A percentile compares a stretch with the other conserved stretches of the same genome.
phyloP scores from a whole-genome alignment of 2,888 invertebrate genomes.

The Adelognathus sp. region DNA sequence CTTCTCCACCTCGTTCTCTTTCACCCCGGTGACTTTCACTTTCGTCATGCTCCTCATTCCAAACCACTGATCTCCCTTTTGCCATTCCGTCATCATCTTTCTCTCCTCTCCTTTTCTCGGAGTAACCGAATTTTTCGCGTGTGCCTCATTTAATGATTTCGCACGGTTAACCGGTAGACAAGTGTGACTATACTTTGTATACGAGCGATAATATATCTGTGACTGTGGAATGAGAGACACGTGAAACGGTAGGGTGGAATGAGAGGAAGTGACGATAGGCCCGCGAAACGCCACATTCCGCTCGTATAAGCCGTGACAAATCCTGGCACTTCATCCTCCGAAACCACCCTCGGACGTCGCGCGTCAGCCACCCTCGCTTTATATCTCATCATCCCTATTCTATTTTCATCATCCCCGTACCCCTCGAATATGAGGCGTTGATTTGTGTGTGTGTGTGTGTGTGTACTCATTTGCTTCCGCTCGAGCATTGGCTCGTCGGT shows the following conservation, averaged over 20 bases:
- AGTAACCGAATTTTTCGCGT: conserved; percentile 23
- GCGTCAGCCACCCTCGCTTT: conserved; percentile 20
- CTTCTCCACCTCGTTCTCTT: not conserved
- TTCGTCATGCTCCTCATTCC: conserved; percentile 14
- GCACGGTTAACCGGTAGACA: conserved; percentile 22
- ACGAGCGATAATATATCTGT: conserved; percentile 10
- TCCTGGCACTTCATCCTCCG: conserved; percentile 51
- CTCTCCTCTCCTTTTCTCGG: not conserved
- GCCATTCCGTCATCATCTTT: not conserved
- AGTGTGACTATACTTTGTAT: conserved; percentile 2
- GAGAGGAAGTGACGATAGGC: conserved; percentile 24
- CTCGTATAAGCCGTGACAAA: conserved; percentile 61
- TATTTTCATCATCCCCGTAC: conserved; percentile 21
- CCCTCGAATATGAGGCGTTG: no score
- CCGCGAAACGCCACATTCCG: conserved; percentile 54
- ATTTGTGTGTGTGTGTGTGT: not conserved
- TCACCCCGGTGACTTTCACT: conserved; percentile 8
- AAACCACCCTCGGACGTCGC: not conserved
- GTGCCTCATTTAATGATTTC: conserved; percentile 52
- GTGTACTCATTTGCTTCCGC: conserved; percentile 39
- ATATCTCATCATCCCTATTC: conserved; percentile 34
- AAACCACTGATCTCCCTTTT: conserved; percentile 5
- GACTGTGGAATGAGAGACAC: not conserved
- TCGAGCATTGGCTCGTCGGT: conserved; percentile 52
- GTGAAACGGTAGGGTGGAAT: not conserved